Percentiles rank a stretch among this genome's conserved stretches.
Evolutionary conservation across 2,113 vertebrate species (phyloP).

Genomic region (Pholis gunnellus): DNA sequence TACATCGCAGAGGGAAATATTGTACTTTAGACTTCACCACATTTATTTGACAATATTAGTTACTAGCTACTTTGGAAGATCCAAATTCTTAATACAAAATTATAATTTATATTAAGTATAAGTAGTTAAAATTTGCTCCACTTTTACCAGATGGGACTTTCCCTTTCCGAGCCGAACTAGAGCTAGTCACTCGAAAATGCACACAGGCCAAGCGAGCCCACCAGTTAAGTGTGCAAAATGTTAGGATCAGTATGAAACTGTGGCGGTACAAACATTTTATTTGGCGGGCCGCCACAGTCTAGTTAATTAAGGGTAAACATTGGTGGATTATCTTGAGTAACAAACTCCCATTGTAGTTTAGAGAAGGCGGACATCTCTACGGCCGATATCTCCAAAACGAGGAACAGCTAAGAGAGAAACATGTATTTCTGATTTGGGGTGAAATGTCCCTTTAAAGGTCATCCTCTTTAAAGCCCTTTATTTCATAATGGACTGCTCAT

Average conservation of each 20-base stretch:
- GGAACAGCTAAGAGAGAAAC: background rate
- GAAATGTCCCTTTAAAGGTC: conserved; percentile 7
- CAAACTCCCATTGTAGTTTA: background rate
- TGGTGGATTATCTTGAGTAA: background rate
- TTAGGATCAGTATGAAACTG: too few relatives aligned
- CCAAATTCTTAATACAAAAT: background rate
- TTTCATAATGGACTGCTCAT: background rate
- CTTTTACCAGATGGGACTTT: background rate
- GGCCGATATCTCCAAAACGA: background rate
- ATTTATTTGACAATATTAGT: background rate
- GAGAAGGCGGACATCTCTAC: background rate
- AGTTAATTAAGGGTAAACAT: background rate
- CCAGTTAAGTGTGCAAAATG: too few relatives aligned
- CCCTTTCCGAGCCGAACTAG: background rate
- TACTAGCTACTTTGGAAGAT: background rate
- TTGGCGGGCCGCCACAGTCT: background rate
- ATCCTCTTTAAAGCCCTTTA: conserved; percentile 24
- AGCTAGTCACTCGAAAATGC: background rate
- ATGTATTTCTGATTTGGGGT: background rate
- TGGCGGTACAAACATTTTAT: background rate
- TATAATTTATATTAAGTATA: background rate
- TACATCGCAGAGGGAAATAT: background rate
- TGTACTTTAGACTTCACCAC: background rate
- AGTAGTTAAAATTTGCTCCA: too few relatives aligned
- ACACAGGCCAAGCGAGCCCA: background rate